Conservation (phyloP, 1,140 invertebrate genomes). For the Oryzaephilus surinamensis region DNA sequence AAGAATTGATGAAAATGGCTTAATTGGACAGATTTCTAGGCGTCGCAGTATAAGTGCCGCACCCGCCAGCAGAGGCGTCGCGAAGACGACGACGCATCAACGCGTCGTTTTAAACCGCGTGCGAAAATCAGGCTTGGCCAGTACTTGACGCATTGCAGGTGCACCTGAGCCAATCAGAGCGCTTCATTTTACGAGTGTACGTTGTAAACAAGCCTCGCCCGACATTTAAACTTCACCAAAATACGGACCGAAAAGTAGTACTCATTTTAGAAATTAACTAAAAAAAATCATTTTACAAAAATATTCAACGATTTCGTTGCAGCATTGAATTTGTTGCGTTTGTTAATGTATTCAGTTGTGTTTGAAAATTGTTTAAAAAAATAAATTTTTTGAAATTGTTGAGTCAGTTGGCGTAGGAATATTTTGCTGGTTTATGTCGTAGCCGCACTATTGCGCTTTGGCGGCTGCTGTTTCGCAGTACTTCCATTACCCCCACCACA, state of each 20-base stretch:
- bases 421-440: constrained; percentile 33
- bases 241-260: constrained; percentile 43
- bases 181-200: constrained; percentile 34
- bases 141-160: constrained; percentile 73
- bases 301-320: constrained; percentile 17
- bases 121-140: constrained; percentile 23
- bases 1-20: neutral
- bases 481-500: constrained; percentile 11
- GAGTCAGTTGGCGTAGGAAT: constrained; percentile 25
- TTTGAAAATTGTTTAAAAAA: neutral
- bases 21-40: neutral
- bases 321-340: no score
- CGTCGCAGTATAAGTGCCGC: constrained; percentile 16
- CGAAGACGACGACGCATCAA: constrained; percentile 20
- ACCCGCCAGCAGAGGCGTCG: constrained; percentile 23
- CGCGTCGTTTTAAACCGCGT: constrained; percentile 23
- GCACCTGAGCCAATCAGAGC: constrained; percentile 57
- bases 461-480: constrained; percentile 23
- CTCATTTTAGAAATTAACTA: no score
- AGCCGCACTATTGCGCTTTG: constrained; percentile 32
- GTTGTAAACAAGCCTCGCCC: constrained; percentile 55
- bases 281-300: constrained; percentile 6
- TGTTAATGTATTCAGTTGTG: neutral
- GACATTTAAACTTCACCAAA: constrained; percentile 41
- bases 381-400: neutral